These are phyloP conservation scores for Amazonetta brasiliensis DNA, from an alignment of 2,797 vertebrate species.

Conservation along the genomic window DNA sequence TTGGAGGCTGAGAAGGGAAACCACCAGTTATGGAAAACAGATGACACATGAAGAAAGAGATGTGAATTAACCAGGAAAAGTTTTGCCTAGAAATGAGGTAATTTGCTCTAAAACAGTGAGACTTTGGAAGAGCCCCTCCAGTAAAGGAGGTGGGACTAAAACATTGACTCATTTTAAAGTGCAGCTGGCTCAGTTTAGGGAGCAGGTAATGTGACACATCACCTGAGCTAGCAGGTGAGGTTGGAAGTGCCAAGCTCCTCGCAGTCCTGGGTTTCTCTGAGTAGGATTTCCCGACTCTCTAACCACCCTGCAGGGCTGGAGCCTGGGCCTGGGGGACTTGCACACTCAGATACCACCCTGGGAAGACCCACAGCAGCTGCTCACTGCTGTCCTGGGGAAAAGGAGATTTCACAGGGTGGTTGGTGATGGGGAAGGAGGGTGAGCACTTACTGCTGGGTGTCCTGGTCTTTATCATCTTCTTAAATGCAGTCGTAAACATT, in stretches of 20 bases:
- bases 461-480: constrained; percentile 51
- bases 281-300: neutral
- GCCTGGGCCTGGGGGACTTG: neutral
- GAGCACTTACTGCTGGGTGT: constrained; percentile 62
- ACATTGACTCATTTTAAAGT: neutral
- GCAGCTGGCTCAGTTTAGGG: neutral
- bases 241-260: neutral
- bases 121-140: neutral
- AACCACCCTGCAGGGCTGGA: neutral
- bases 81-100: neutral
- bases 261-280: neutral
- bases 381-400: neutral
- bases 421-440: neutral
- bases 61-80: neutral
- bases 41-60: neutral
- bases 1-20: neutral
- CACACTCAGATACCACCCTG: neutral
- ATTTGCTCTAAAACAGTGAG: neutral
- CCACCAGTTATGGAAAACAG: neutral
- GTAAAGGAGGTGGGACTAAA: neutral
- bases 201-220: neutral
- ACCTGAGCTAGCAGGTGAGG: neutral
- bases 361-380: fast-evolving
- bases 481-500: constrained; percentile 3
- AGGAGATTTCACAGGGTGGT: neutral